Base-by-base conservation (phyloP, 2,113 vertebrate species). In the Psittacula cyanocephala region DNA sequence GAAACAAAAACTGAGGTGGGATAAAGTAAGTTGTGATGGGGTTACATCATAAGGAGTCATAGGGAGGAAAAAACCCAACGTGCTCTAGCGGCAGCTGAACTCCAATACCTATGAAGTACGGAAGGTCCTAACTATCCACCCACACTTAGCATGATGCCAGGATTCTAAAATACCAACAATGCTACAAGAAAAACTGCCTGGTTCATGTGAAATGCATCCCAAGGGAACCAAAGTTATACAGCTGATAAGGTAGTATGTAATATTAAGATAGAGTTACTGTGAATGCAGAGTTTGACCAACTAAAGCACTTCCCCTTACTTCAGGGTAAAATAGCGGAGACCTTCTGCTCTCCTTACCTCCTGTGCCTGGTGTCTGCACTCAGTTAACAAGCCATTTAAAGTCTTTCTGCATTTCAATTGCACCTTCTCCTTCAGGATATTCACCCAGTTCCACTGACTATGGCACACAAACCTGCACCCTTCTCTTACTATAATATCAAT, bases 181-280 rank as follows among this genome's bases (percentile, higher is more conserved):
- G 35, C 27, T 52, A 65, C 28, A 76, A 77, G 80, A 35, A 44
- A 43, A 55, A 27, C 16, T 62, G 3, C 33, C 63, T 29, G 14
- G 6, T 19, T 75, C 28, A 52, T 33, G 15, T 79, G 79, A 88
- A 92, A 82, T 1, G 9, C 46, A 29, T 6, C 3, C 22, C 0
- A 0, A 29, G 24, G 57, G 9, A 88, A 50, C 14, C 29, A 20
- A 55, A 86, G 11, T 16, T 47, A 20, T 3, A 20, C 41, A 16
- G 2, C 1, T 23, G 39, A 70, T 35, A 85, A 82, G 17, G 4
- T 2, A n/a, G 7, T 2, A 3, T 7, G 17, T 5, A 49, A 13
- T 7, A 46, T 10, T 20, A 52, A 10, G 22, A 52, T 43, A 23
- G 25, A 9, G 67, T 23, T 22, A n/a, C 25, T 17, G 17, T n/a